phyloP scores from a whole-genome alignment of 1,140 invertebrate species.

The Bombus turneri region DNA sequence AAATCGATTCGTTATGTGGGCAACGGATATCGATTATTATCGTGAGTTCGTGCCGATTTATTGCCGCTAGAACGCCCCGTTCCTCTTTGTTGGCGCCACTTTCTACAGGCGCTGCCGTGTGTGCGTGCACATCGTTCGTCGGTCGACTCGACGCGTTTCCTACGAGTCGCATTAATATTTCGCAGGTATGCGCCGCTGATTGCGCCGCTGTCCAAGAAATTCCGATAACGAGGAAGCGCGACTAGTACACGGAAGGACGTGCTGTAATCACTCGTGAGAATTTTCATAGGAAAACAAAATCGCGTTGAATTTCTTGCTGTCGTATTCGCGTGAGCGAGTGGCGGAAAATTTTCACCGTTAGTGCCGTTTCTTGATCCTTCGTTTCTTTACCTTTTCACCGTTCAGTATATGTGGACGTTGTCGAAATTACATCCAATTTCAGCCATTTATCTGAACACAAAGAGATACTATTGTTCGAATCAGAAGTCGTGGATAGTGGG shows the following conservation, averaged over 20 bases:
- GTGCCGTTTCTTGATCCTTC: background rate
- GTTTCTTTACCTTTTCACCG: background rate
- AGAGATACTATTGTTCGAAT: too few species aligned
- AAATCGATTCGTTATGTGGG: constrained; percentile 69
- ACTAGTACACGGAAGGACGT: background rate
- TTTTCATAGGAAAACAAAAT: background rate
- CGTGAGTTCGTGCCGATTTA: constrained; percentile 65
- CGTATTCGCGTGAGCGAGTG: too few species aligned
- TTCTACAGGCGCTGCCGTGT: background rate
- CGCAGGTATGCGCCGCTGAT: constrained; percentile 13
- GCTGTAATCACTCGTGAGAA: constrained; percentile 14
- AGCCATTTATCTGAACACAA: too few species aligned
- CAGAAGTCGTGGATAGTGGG: too few species aligned
- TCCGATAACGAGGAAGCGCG: background rate
- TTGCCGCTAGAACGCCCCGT: constrained; percentile 36
- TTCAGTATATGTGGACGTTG: too few species aligned
- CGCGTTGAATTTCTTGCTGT: background rate
- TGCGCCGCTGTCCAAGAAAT: constrained; percentile 17
- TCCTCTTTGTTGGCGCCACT: constrained; percentile 59
- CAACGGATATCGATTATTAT: constrained; percentile 67
- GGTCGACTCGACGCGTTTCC: too few species aligned
- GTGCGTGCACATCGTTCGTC: background rate
- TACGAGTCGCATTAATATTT: constrained; percentile 23
- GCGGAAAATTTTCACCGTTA: background rate
- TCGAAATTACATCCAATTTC: too few species aligned